phyloP scores from a whole-genome alignment of 2,797 vertebrate genomes.

The Cheirogaleus major region DNA sequence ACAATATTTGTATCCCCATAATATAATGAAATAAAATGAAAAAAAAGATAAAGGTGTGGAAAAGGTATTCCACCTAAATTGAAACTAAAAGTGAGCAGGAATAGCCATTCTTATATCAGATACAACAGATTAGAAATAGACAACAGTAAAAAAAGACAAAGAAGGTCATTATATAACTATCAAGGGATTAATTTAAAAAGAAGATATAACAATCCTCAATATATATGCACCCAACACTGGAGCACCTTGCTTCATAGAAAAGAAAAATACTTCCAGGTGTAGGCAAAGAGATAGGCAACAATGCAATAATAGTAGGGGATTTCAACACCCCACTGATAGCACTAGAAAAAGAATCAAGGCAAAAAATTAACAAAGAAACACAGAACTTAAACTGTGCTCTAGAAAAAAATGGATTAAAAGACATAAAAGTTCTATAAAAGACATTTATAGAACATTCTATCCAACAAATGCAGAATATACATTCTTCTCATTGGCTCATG shows the following conservation, averaged over 20 bases:
- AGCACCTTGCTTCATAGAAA: not conserved
- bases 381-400: not conserved
- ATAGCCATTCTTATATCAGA: not conserved
- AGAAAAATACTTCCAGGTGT: not conserved
- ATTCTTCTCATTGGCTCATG: not conserved
- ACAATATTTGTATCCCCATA: too few relatives aligned
- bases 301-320: not conserved
- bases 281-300: not conserved
- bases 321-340: not conserved
- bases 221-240: not conserved
- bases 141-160: not conserved
- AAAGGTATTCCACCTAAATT: not conserved
- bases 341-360: not conserved
- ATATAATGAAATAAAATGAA: too few relatives aligned
- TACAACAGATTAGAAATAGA: not conserved
- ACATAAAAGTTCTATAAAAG: not conserved
- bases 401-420: not conserved
- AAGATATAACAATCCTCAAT: not conserved
- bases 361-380: not conserved
- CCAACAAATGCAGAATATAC: not conserved
- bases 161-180: not conserved
- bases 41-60: not conserved
- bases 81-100: not conserved
- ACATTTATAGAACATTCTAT: not conserved
- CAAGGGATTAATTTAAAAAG: not conserved